Percentiles rank a stretch among this genome's conserved stretches.
These are phyloP conservation scores for Cryptocephalus moraei DNA, from an alignment of 2,888 invertebrate genomes.

Conservation along the genomic window DNA sequence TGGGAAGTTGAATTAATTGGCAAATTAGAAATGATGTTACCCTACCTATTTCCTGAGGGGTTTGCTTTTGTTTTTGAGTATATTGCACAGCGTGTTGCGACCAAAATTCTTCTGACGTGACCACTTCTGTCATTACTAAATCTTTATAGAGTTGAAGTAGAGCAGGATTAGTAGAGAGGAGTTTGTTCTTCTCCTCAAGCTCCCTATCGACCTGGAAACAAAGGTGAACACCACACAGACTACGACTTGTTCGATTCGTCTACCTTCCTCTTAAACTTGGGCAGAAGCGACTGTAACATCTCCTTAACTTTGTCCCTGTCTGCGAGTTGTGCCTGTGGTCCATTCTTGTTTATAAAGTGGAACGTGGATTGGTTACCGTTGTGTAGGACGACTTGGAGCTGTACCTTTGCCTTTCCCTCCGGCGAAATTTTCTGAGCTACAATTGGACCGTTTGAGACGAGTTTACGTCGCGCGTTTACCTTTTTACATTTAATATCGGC, in stretches of 20 bases:
- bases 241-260: background rate
- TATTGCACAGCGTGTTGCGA: constrained; percentile 73
- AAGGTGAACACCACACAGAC: background rate
- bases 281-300: constrained; percentile 77
- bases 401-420: constrained; percentile 94
- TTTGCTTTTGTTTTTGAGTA: constrained; percentile 55
- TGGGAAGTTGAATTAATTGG: background rate
- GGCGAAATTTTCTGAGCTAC: constrained; percentile 87
- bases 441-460: constrained; percentile 6
- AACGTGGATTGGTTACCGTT: constrained; percentile 93
- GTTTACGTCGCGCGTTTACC: background rate
- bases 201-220: constrained; percentile 33
- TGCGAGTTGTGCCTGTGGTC: constrained; percentile 70
- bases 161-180: constrained; percentile 82
- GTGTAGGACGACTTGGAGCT: constrained; percentile 91
- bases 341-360: constrained; percentile 87
- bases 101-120: constrained; percentile 98
- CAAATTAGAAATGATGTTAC: background rate
- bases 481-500: constrained; percentile 88
- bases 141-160: constrained; percentile 92
- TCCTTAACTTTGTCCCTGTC: constrained; percentile 93
- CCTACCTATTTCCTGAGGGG: constrained; percentile 75
- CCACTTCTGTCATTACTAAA: constrained; percentile 90
- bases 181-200: constrained; percentile 47
- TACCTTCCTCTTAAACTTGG: constrained; percentile 88